Conservation (phyloP, 2,888 invertebrate genomes). For the Amphipoea oculea region DNA sequence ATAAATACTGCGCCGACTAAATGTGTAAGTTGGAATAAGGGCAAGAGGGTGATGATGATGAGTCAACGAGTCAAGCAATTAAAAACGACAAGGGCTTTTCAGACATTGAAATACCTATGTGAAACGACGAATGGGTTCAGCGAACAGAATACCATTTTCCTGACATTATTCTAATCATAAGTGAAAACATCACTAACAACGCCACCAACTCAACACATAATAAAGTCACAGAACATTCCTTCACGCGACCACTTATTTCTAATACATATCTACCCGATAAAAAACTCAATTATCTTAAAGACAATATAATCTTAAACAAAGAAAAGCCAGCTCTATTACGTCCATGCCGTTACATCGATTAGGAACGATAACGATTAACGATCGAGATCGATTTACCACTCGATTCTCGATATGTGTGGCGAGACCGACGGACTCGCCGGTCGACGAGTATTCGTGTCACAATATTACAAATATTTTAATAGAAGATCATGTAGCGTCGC, state of each 20-base stretch:
- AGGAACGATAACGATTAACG: conserved; percentile 64
- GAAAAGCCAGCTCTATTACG: conserved; percentile 41
- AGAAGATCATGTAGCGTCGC: conserved; percentile 56
- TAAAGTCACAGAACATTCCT: conserved; percentile 17
- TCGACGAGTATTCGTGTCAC: conserved; percentile 66
- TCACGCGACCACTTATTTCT: conserved; percentile 44
- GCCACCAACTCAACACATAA: conserved; percentile 10
- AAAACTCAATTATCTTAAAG: conserved; percentile 44
- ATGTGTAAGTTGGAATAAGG: too few species aligned
- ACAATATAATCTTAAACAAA: conserved; percentile 57
- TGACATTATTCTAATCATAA: conserved; percentile 21
- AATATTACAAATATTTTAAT: conserved; percentile 62
- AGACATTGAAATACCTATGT: background rate
- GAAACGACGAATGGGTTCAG: conserved; percentile 2
- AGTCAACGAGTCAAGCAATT: too few species aligned
- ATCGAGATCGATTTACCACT: conserved; percentile 66
- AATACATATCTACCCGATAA: conserved; percentile 30
- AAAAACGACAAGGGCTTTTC: background rate
- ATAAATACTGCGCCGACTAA: background rate
- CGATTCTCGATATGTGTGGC: conserved; percentile 63
- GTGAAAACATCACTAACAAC: conserved; percentile 28
- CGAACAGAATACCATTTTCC: conserved; percentile 4
- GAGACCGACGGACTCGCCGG: conserved; percentile 14
- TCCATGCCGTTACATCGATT: conserved; percentile 71
- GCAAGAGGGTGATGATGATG: too few species aligned